Evolutionary conservation across 2,113 vertebrate species (phyloP), one percentile per base, ranked within the genome.

Genomic region (Trochalopteron elliotii): DNA sequence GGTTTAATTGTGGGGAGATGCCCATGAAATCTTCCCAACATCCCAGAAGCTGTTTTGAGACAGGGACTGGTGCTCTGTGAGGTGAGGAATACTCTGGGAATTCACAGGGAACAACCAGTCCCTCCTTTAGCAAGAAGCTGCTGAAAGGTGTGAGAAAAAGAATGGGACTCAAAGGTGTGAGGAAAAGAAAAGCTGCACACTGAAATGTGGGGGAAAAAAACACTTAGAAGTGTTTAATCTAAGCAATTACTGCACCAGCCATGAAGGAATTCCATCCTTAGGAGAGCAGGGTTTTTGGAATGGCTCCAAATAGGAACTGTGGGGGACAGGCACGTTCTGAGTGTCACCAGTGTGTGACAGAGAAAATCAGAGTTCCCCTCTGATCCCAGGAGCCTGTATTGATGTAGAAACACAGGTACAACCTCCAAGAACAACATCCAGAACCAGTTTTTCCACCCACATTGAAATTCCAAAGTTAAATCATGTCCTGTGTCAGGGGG

Each of bases 381-480:
- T 22, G 59, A 25, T 9, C 45, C 87, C 7, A 2, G 0, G 0
- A 52, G 6, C 55, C 39, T 53, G 5, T 5, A 7, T 2, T 13
- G 31, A 23, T 2, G 22, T 2, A 37, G 4, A 55, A 78, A 35
- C 35, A 31, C 2, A 1, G 11, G 5, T 0, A 11, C 9, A 13
- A 11, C 8, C 80, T 53, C 72, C 42, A 16, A 4, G 20, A 70
- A 7, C 11, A 40, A 37, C 68, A 71, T 0, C 44, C 64, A 25
- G 40, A 42, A 28, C 5, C 25, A 5, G 0, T 33, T 67, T 37
- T 9, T 6, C 2, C 2, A 7, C 30, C 22, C 12, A 49, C 23
- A 42, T 0, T 61, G n/a, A 21, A 47, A 86, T 27, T 10, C 2
- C 23, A 3, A 52, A 47, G 2, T 33, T 10, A 5, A 1, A 2